Evolutionary conservation across 2,113 vertebrate genomes (phyloP).

Genomic region (Xiphorhynchus elegans): DNA sequence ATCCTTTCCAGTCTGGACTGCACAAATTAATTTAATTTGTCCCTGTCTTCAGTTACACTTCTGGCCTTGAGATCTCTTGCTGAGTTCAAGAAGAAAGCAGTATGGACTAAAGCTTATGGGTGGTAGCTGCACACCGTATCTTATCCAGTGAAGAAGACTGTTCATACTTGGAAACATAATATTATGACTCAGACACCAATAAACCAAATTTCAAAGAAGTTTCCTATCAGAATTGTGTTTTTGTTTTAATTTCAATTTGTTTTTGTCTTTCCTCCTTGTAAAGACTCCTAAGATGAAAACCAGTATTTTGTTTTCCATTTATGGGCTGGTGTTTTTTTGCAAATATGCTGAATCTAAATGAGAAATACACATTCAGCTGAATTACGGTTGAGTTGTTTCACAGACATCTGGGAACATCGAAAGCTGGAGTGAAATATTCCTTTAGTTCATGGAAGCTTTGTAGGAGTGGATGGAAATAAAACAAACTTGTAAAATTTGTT

Average conservation of each 20-base stretch:
- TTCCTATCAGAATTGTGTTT: background rate
- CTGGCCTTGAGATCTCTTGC: slow-evolving; percentile 80
- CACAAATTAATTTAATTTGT: background rate
- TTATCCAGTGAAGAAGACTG: background rate
- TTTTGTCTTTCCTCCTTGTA: background rate
- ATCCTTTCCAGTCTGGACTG: background rate
- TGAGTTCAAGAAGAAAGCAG: slow-evolving; percentile 91
- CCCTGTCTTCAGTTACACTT: slow-evolving; percentile 78
- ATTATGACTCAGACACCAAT: background rate
- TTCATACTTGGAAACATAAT: background rate
- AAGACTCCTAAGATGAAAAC: background rate
- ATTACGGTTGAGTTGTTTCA: background rate
- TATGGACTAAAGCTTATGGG: slow-evolving; percentile 91
- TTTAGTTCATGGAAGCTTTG: background rate
- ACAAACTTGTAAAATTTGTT: background rate
- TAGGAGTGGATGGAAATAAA: background rate
- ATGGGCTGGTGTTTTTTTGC: background rate
- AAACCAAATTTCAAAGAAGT: background rate
- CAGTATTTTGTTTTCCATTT: background rate
- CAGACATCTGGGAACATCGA: background rate
- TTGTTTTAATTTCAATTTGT: background rate
- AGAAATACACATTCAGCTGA: background rate
- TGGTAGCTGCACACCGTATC: slow-evolving; percentile 70
- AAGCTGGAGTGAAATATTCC: background rate
- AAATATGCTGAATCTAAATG: background rate